phyloP scores from a whole-genome alignment of 2,113 vertebrate species.

The Gracilinanus agilis region DNA sequence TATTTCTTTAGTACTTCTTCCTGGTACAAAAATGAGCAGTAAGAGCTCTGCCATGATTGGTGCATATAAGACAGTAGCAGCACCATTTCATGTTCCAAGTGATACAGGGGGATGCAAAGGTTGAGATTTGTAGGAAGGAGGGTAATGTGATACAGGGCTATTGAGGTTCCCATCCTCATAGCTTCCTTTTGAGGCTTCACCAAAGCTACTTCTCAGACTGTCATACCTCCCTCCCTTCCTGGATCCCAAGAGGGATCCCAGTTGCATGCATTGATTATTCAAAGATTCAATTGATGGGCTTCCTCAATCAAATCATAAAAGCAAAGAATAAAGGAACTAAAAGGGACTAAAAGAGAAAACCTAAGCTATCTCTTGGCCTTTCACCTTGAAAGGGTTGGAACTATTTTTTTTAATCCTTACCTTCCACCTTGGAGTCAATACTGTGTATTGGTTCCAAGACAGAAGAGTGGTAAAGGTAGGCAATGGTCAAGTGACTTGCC shows the following conservation, averaged over 20 bases:
- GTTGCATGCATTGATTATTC: neutral
- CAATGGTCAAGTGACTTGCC: too few relatives aligned
- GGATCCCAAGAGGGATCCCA: neutral
- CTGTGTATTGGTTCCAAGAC: too few relatives aligned
- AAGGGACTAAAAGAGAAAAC: conserved; percentile 37
- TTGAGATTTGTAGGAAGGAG: conserved; percentile 33
- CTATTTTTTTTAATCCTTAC: neutral
- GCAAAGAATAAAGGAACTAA: conserved; percentile 47
- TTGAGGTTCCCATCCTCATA: neutral
- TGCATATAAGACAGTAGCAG: conserved; percentile 57
- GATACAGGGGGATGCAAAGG: conserved; percentile 14
- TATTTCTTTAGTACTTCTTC: neutral
- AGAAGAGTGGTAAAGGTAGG: too few relatives aligned
- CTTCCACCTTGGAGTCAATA: too few relatives aligned
- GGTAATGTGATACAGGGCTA: neutral
- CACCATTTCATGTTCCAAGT: conserved; percentile 66
- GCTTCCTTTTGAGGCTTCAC: neutral
- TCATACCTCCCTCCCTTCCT: neutral
- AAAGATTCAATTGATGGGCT: conserved; percentile 31
- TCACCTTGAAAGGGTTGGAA: conserved; percentile 49
- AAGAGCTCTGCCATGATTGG: neutral
- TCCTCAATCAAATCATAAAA: conserved; percentile 53
- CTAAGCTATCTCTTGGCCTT: conserved; percentile 33
- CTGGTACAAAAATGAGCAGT: neutral
- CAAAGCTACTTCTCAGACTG: neutral